Evolutionary conservation across 2,888 invertebrate genomes (phyloP).

Genomic region (Agrochola macilenta): DNA sequence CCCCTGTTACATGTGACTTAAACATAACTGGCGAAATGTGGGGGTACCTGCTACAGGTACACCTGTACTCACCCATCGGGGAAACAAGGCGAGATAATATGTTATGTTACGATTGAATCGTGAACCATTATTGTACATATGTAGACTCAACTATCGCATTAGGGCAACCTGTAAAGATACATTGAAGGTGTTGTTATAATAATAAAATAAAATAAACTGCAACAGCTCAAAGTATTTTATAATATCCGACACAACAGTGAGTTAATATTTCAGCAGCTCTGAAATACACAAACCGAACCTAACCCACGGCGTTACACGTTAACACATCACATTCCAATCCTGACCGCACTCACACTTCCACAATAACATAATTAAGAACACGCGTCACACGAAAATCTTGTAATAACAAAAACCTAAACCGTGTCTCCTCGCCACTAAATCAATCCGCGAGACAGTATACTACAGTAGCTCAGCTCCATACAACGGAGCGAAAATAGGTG

Average conservation of each 20-base stretch:
- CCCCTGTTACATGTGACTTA: no score
- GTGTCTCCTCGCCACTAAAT: slow-evolving; percentile 35
- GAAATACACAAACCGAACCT: slow-evolving; percentile 12
- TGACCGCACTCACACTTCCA: slow-evolving; percentile 23
- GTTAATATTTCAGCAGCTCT: neutral
- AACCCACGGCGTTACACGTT: slow-evolving; percentile 6
- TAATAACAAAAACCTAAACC: slow-evolving; percentile 47
- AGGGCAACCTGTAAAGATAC: no score
- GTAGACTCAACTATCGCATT: no score
- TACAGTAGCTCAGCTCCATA: neutral
- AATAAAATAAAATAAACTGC: neutral
- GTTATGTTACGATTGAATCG: no score
- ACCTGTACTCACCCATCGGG: no score
- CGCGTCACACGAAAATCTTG: slow-evolving; percentile 39
- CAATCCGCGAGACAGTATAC: slow-evolving; percentile 3
- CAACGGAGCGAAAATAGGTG: neutral
- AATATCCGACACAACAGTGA: no score
- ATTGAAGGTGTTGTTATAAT: no score
- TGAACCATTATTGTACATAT: no score
- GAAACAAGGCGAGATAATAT: no score
- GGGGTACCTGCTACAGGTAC: no score
- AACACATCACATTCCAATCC: slow-evolving; percentile 24
- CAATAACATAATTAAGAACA: slow-evolving; percentile 50
- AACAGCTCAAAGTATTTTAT: neutral
- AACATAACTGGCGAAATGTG: no score